Percentiles rank a stretch among this genome's conserved stretches.
Conservation (phyloP, 2,113 vertebrate genomes). For the Petromus typicus region DNA sequence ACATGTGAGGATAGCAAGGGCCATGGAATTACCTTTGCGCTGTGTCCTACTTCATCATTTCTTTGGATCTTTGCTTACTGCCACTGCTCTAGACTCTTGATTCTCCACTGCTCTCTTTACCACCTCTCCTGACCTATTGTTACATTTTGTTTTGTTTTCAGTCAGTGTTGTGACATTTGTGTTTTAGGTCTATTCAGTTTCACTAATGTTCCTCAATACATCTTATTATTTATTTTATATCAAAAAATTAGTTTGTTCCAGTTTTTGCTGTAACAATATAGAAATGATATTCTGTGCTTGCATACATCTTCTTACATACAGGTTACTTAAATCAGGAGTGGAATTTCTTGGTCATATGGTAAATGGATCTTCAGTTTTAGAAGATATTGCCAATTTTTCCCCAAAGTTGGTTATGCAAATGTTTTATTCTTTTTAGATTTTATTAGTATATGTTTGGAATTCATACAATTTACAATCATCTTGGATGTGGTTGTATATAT, state of each 20-base stretch:
- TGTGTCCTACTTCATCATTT: fast-evolving
- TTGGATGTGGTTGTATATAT: neutral
- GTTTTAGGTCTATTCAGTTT: neutral
- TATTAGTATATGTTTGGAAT: neutral
- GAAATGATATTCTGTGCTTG: neutral
- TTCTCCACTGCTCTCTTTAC: neutral
- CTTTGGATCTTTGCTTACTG: neutral
- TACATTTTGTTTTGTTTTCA: neutral
- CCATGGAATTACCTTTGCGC: no score
- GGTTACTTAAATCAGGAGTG: neutral
- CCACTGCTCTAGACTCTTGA: neutral
- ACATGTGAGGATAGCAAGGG: fast-evolving
- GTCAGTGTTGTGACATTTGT: neutral
- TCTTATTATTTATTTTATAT: neutral
- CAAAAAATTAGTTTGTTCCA: neutral
- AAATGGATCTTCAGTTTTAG: neutral
- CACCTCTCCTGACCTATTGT: neutral
- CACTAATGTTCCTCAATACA: neutral
- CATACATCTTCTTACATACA: neutral
- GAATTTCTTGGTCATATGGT: neutral
- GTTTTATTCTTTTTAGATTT: neutral
- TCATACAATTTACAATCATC: neutral
- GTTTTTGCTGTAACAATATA: neutral
- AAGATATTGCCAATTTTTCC: neutral
- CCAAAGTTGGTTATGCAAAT: neutral